Evolutionary conservation across 2,888 invertebrate species (phyloP).

Genomic region (Neria commutata): DNA sequence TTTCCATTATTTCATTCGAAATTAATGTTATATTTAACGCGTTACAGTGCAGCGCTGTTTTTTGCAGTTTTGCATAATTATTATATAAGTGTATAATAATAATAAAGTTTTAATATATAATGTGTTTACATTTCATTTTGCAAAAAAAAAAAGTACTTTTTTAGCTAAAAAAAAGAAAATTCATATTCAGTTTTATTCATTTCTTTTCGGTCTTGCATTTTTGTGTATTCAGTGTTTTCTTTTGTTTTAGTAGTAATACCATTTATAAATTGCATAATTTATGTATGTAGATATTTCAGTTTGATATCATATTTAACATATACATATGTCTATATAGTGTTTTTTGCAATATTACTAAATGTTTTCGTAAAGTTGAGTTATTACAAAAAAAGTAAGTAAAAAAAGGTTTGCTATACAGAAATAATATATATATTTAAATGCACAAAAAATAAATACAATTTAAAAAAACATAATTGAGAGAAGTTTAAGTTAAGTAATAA

Average conservation of each 20-base stretch:
- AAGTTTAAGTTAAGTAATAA: too few species aligned
- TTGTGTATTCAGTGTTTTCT: too few species aligned
- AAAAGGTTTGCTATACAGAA: too few species aligned
- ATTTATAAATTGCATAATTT: too few species aligned
- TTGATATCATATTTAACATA: neutral
- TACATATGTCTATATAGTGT: neutral
- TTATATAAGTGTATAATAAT: conserved; percentile 23
- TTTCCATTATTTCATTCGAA: conserved; percentile 9
- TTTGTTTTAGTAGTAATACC: conserved; percentile 26
- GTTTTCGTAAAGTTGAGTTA: neutral
- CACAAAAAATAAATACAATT: too few species aligned
- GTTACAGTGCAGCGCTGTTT: conserved; percentile 34
- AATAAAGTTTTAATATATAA: conserved; percentile 25
- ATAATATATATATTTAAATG: too few species aligned
- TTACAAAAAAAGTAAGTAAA: too few species aligned
- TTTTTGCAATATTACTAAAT: neutral
- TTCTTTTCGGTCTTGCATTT: conserved; percentile 11
- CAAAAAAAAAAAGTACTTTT: conserved; percentile 19
- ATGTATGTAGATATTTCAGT: too few species aligned
- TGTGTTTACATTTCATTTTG: too few species aligned
- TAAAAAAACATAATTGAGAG: too few species aligned
- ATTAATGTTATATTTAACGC: conserved; percentile 17
- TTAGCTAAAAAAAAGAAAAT: conserved; percentile 28
- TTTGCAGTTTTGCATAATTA: conserved; percentile 11
- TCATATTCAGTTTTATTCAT: conserved; percentile 29